Evolutionary conservation across 2,888 invertebrate species (phyloP).

Genomic region (Eilema griseolum): DNA sequence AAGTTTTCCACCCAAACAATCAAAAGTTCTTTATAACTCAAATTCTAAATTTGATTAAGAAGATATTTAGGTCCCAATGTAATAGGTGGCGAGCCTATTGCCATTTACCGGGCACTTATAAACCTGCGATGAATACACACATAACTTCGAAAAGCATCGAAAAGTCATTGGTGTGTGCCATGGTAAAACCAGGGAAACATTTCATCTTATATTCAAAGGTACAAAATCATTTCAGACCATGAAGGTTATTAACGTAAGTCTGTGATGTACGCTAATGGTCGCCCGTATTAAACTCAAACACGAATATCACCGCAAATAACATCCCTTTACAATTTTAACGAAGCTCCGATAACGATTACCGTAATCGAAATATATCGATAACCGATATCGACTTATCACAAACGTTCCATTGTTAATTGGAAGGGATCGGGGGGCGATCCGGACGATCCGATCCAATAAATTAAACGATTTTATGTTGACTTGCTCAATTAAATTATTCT

Average conservation of each 20-base stretch:
- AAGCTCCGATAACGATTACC: conserved; percentile 6
- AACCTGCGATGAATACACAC: too few relatives aligned
- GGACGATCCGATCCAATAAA: conserved; percentile 6
- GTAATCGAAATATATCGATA: conserved; percentile 7
- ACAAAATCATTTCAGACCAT: background rate
- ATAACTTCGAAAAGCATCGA: too few relatives aligned
- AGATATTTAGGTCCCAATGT: too few relatives aligned
- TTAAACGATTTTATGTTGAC: conserved; percentile 4
- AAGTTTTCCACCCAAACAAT: too few relatives aligned
- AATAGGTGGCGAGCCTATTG: too few relatives aligned
- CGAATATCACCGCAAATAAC: background rate
- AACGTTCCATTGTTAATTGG: conserved; percentile 2
- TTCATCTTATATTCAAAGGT: background rate
- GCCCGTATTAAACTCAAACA: conserved; percentile 1
- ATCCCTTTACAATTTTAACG: background rate
- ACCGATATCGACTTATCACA: background rate
- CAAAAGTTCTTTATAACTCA: too few relatives aligned
- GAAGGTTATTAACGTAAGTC: background rate
- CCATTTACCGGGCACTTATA: too few relatives aligned
- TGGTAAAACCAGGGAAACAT: too few relatives aligned
- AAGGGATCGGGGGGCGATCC: background rate
- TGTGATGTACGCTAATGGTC: background rate
- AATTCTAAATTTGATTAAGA: background rate
- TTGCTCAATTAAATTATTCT: conserved; percentile 1
- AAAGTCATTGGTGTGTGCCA: too few relatives aligned